Evolutionary conservation across 2,888 invertebrate genomes (phyloP).

Genomic region (Hybos culiciformis): DNA sequence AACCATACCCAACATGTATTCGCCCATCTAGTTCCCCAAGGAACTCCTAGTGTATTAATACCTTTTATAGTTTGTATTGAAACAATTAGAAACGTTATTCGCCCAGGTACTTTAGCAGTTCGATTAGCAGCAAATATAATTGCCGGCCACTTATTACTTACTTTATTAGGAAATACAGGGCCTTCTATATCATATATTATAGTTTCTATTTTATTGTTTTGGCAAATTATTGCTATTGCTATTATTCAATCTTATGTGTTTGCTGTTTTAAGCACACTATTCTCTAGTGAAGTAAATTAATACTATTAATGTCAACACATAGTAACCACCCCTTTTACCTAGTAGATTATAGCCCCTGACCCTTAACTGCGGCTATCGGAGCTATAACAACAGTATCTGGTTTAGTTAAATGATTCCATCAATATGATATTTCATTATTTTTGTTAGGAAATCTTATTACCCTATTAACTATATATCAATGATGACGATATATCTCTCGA

Average conservation of each 20-base stretch:
- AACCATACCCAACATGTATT: constrained; percentile 50
- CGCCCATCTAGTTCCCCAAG: constrained; percentile 52
- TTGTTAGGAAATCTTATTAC: constrained; percentile 36
- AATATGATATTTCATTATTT: constrained; percentile 40
- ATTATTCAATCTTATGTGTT: constrained; percentile 48
- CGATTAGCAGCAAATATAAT: constrained; percentile 66
- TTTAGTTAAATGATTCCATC: constrained; percentile 48
- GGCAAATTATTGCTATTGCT: constrained; percentile 39
- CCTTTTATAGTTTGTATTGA: constrained; percentile 64
- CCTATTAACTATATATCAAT: constrained; percentile 3
- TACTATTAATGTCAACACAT: constrained; percentile 40
- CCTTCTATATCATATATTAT: constrained; percentile 17
- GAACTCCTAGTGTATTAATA: constrained; percentile 48
- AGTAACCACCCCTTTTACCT: constrained; percentile 50
- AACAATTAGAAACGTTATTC: constrained; percentile 58
- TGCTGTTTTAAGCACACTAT: constrained; percentile 47
- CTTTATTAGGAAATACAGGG: constrained; percentile 25
- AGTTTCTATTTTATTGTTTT: constrained; percentile 24
- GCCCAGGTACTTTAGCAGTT: constrained; percentile 52
- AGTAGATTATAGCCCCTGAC: constrained; percentile 53
- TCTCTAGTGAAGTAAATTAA: constrained; percentile 52
- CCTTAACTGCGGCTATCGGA: constrained; percentile 44
- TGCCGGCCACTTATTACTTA: constrained; percentile 55
- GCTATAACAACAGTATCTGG: constrained; percentile 43
- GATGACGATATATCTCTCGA: no score